These are phyloP conservation scores for Tonatia bakeri DNA, from an alignment of 2,113 vertebrate species.

Conservation along the genomic window DNA sequence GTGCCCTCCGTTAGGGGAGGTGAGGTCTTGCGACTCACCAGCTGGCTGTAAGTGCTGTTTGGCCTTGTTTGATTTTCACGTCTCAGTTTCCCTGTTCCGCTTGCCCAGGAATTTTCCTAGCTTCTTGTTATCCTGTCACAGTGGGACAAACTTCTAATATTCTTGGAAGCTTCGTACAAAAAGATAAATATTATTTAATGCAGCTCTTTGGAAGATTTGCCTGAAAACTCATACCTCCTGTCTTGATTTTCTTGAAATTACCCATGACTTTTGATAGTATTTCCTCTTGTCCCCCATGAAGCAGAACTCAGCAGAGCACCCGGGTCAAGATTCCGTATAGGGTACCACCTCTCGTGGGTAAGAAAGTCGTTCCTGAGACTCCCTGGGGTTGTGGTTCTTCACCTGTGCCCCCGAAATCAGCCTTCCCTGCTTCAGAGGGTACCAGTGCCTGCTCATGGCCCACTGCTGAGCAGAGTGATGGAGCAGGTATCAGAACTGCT, in stretches of 20 bases:
- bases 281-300: neutral
- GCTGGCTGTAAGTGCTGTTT: too few species aligned
- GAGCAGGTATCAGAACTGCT: neutral
- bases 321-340: neutral
- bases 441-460: fast-evolving
- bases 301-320: neutral
- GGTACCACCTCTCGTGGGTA: fast-evolving
- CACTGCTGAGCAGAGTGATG: fast-evolving
- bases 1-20: too few species aligned
- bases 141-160: neutral
- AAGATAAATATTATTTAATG: neutral
- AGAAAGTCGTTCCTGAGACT: neutral
- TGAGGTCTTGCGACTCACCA: too few species aligned
- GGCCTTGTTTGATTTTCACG: too few species aligned
- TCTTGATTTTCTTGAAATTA: neutral
- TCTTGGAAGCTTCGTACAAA: neutral
- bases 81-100: too few species aligned
- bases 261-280: neutral
- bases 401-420: neutral
- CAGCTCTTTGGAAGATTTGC: neutral
- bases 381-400: neutral
- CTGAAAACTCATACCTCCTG: neutral
- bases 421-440: neutral
- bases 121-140: too few species aligned
- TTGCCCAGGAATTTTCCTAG: too few species aligned